phyloP scores from a whole-genome alignment of 2,888 invertebrate species.

The Galeruca laticollis region DNA sequence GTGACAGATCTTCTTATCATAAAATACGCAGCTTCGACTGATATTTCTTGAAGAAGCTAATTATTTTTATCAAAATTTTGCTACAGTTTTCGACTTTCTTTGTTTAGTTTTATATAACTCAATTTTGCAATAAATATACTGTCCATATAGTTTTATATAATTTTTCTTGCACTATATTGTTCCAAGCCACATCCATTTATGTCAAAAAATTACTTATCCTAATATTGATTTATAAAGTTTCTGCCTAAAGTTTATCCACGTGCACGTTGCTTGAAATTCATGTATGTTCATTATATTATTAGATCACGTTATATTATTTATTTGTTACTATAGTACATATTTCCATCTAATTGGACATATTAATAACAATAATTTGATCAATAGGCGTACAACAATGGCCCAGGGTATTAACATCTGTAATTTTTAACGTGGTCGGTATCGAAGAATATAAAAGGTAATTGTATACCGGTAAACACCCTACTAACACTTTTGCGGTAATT shows the following conservation, averaged over 20 bases:
- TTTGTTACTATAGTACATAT: constrained; percentile 8
- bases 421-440: constrained; percentile 25
- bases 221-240: neutral
- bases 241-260: neutral
- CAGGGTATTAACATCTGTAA: constrained; percentile 11
- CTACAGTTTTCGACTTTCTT: too few species aligned
- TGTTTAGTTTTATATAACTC: too few species aligned
- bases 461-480: constrained; percentile 35
- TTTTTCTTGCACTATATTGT: too few species aligned
- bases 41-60: too few species aligned
- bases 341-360: constrained; percentile 18
- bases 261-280: neutral
- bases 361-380: constrained; percentile 24
- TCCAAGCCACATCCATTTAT: too few species aligned
- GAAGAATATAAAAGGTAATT: constrained; percentile 35
- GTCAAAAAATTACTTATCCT: too few species aligned
- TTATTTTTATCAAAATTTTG: too few species aligned
- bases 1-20: too few species aligned
- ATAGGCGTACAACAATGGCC: constrained; percentile 7
- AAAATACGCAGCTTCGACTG: too few species aligned
- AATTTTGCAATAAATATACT: too few species aligned
- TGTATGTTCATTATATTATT: neutral
- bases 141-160: too few species aligned
- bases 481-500: constrained; percentile 37
- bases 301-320: constrained; percentile 4